Evolutionary conservation across 1,140 invertebrate species (phyloP).

Genomic region (Diabrotica virgifera): DNA sequence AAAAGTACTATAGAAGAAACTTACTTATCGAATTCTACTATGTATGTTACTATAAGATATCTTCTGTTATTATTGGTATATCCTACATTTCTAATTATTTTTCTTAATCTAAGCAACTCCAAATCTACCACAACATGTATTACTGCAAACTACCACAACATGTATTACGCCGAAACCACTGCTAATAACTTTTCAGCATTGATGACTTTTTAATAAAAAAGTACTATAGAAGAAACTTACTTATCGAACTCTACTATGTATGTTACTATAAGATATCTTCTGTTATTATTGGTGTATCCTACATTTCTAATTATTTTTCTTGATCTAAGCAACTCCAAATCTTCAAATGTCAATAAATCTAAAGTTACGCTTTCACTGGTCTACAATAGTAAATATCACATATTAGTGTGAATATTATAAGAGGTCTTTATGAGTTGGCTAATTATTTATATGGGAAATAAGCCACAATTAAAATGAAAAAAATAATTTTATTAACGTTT

Average conservation of each 20-base stretch:
- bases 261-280: slow-evolving; percentile 37
- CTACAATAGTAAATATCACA: slow-evolving; percentile 27
- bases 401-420: no score
- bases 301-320: slow-evolving; percentile 33
- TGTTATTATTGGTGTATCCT: slow-evolving; percentile 27
- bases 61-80: slow-evolving; percentile 30
- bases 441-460: no score
- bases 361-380: slow-evolving; percentile 37
- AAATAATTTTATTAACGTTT: no score
- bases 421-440: no score
- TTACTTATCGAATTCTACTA: slow-evolving; percentile 39
- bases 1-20: no score
- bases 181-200: not conserved
- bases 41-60: slow-evolving; percentile 38
- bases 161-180: not conserved
- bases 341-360: slow-evolving; percentile 39
- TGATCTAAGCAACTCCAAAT: slow-evolving; percentile 34
- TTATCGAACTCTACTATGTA: slow-evolving; percentile 40
- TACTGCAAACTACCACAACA: not conserved
- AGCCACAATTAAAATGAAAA: no score
- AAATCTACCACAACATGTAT: no score
- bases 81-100: slow-evolving; percentile 29
- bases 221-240: slow-evolving; percentile 11
- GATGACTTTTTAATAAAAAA: not conserved
- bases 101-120: slow-evolving; percentile 33